Percentiles rank a stretch among this genome's conserved stretches.
These are phyloP conservation scores for Rhizoglyphus robini DNA, from an alignment of 1,140 invertebrate genomes.

Conservation along the genomic window DNA sequence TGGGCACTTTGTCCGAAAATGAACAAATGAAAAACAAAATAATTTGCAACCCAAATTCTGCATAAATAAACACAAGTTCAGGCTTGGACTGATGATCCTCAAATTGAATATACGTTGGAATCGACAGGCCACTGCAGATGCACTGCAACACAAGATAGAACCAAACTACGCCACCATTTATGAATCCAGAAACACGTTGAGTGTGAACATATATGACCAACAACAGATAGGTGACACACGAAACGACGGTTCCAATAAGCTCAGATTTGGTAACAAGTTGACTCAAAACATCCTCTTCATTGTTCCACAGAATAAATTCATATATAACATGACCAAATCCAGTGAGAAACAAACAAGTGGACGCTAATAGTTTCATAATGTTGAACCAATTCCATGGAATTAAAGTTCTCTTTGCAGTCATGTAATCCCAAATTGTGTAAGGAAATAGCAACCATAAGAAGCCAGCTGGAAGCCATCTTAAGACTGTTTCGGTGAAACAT, in stretches of 20 bases:
- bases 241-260: not conserved
- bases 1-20: conserved; percentile 23
- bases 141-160: conserved; percentile 13
- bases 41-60: not conserved
- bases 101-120: not conserved
- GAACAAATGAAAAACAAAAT: conserved; percentile 16
- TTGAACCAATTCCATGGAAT: not conserved
- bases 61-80: not conserved
- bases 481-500: conserved; percentile 73
- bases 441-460: conserved; percentile 54
- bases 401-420: not conserved
- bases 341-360: not conserved
- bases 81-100: too few relatives aligned
- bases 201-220: not conserved
- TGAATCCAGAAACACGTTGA: not conserved
- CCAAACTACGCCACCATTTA: conserved; percentile 15
- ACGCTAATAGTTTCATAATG: not conserved
- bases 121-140: not conserved
- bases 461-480: conserved; percentile 72
- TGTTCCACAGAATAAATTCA: not conserved
- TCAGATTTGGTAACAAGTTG: not conserved
- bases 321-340: not conserved
- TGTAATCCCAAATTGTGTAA: not conserved
- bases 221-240: not conserved
- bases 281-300: not conserved